phyloP scores from a whole-genome alignment of 2,113 vertebrate genomes.

The Oreotragus oreotragus region DNA sequence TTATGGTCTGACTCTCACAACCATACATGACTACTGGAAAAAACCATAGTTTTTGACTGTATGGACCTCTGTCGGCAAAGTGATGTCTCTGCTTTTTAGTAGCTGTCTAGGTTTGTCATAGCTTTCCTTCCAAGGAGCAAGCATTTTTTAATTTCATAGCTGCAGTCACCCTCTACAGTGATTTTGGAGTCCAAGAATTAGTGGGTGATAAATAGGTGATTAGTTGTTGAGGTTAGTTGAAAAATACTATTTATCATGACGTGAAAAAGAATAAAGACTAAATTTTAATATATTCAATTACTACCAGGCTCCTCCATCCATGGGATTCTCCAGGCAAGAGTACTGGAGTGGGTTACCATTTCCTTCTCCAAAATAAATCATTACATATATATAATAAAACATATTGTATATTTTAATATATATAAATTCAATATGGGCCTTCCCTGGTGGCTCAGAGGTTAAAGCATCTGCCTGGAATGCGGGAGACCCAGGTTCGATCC shows the following conservation, averaged over 20 bases:
- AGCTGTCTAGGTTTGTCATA: background rate
- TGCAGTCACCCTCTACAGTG: background rate
- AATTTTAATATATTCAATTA: background rate
- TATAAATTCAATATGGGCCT: background rate
- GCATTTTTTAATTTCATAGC: background rate
- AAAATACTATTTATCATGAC: background rate
- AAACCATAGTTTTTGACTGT: background rate
- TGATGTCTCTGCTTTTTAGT: background rate
- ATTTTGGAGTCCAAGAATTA: background rate
- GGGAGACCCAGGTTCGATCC: fast-evolving
- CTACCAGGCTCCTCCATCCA: too few species aligned
- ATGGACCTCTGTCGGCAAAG: background rate
- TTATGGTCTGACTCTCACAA: background rate
- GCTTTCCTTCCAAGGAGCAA: background rate
- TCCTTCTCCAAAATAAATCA: background rate
- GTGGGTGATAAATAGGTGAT: background rate
- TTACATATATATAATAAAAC: background rate
- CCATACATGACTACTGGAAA: background rate
- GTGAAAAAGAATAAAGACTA: background rate
- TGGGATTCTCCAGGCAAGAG: too few species aligned
- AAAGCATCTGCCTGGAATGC: too few species aligned
- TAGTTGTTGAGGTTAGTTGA: background rate
- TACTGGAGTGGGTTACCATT: too few species aligned
- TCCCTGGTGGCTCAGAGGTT: too few species aligned
- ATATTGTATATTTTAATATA: background rate